phyloP scores from a whole-genome alignment of 2,888 invertebrate species.

The Limnephilus auricula region DNA sequence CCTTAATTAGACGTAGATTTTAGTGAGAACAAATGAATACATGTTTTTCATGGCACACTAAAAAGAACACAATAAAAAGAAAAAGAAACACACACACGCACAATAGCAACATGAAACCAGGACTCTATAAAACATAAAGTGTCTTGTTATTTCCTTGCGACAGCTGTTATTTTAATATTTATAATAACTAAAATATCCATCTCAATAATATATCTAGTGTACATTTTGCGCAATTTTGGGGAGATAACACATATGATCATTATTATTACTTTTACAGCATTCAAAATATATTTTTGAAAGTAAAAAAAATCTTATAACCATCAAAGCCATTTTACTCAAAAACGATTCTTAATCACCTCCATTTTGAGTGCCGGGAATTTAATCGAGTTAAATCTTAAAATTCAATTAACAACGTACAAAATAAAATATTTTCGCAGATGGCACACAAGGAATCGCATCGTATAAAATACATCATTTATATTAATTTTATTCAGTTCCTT shows the following conservation, averaged over 20 bases:
- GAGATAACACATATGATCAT: no score
- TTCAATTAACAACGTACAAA: background rate
- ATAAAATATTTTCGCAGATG: background rate
- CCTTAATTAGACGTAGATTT: background rate
- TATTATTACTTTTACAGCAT: background rate
- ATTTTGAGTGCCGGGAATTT: background rate
- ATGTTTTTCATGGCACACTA: no score
- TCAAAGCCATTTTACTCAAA: background rate
- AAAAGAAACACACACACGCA: no score
- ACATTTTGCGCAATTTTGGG: background rate
- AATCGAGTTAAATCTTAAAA: background rate
- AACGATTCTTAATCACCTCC: background rate
- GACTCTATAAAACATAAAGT: no score
- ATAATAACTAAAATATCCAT: background rate
- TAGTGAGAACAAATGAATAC: background rate
- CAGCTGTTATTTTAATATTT: background rate
- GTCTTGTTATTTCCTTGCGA: no score
- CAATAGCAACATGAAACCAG: no score
- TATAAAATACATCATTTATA: background rate
- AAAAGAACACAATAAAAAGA: no score
- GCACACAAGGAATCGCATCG: no score
- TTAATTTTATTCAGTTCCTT: background rate
- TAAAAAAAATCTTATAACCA: background rate
- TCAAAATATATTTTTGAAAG: background rate
- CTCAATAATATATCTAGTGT: background rate